These are phyloP conservation scores for Spinibarbus caldwelli DNA, from an alignment of 2,797 vertebrate genomes.

Conservation along the genomic window DNA sequence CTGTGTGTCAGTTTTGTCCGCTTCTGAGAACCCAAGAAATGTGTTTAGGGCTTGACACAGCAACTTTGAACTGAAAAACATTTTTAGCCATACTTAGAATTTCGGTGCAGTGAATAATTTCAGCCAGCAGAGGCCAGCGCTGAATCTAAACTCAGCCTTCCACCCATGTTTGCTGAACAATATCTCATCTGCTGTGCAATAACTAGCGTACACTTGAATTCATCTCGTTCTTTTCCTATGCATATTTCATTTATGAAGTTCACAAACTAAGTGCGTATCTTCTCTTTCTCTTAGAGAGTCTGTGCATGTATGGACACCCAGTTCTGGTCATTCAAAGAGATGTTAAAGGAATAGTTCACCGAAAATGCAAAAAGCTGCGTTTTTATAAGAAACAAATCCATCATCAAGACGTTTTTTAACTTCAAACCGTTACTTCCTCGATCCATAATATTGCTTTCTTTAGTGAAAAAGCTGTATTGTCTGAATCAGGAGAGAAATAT, in stretches of 20 bases:
- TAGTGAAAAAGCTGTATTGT: neutral
- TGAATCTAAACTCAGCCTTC: neutral
- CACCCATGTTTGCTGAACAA: neutral
- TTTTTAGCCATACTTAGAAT: too few relatives aligned
- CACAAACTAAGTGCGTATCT: neutral
- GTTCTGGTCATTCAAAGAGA: too few relatives aligned
- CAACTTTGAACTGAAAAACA: neutral
- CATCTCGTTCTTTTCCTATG: neutral
- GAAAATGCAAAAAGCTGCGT: neutral
- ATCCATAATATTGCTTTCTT: neutral
- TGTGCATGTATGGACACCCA: neutral
- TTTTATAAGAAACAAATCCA: neutral
- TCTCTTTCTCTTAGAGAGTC: neutral
- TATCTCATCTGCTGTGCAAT: neutral
- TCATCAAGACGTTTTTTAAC: neutral
- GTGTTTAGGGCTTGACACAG: neutral
- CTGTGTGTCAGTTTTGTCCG: neutral
- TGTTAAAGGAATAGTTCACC: too few relatives aligned
- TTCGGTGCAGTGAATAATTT: neutral
- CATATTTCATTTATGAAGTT: neutral
- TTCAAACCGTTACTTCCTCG: neutral
- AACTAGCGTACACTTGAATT: neutral
- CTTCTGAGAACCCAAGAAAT: neutral
- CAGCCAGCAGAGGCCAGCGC: neutral
- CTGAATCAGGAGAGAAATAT: neutral